Conservation (phyloP, 2,797 vertebrate species). For the Pelodytes ibericus region DNA sequence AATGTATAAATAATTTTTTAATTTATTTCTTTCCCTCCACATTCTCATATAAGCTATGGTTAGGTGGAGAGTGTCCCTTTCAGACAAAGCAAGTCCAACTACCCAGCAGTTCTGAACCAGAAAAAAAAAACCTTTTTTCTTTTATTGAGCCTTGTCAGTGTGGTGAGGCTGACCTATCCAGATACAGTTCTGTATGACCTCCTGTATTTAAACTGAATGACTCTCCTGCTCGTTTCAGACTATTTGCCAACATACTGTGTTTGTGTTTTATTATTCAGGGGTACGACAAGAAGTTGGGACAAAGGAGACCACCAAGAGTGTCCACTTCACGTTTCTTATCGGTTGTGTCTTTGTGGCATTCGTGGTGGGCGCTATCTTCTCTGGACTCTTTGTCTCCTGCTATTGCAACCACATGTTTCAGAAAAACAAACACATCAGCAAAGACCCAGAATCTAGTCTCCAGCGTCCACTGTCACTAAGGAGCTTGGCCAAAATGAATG, state of each 20-base stretch:
- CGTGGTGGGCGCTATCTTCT: slow-evolving; percentile 86
- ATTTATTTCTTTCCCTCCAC: too few relatives aligned
- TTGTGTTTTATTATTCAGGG: slow-evolving; percentile 65
- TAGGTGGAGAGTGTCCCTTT: too few relatives aligned
- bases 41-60: too few relatives aligned
- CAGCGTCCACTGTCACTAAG: slow-evolving; percentile 87
- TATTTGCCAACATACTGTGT: not conserved
- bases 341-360: slow-evolving; percentile 89
- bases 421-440: slow-evolving; percentile 76
- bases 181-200: too few relatives aligned
- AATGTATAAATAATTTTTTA: too few relatives aligned
- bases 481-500: slow-evolving; percentile 86
- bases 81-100: too few relatives aligned
- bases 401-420: slow-evolving; percentile 84
- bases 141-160: too few relatives aligned
- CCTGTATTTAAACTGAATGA: too few relatives aligned
- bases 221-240: not conserved
- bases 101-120: too few relatives aligned
- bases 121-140: too few relatives aligned
- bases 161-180: too few relatives aligned
- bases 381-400: slow-evolving; percentile 88
- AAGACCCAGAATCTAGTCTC: slow-evolving; percentile 82
- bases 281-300: slow-evolving; percentile 77
- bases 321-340: slow-evolving; percentile 88
- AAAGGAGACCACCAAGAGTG: slow-evolving; percentile 78